Conservation (phyloP, 2,888 invertebrate species). For the Lasioglossum malachurum region DNA sequence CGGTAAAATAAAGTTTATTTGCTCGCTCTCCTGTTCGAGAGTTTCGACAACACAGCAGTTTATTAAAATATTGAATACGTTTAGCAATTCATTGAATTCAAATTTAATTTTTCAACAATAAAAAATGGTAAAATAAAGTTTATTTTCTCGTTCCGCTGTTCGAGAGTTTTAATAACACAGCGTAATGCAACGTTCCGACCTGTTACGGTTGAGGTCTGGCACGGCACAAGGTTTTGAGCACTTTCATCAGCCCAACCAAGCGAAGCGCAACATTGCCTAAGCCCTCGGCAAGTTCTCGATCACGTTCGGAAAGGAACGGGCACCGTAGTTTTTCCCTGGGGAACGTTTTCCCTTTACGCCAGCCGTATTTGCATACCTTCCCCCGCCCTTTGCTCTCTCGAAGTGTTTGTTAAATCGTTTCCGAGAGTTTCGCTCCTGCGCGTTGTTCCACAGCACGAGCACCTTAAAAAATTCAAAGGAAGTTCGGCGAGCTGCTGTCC, state of each 20-base stretch:
- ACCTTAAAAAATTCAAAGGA: not conserved
- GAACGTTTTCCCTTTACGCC: not conserved
- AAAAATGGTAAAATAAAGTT: too few relatives aligned
- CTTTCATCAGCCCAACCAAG: not conserved
- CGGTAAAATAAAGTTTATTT: too few relatives aligned
- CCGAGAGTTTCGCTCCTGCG: not conserved
- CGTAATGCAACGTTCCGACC: not conserved
- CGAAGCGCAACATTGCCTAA: not conserved
- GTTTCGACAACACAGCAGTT: too few relatives aligned
- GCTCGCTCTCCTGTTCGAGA: too few relatives aligned
- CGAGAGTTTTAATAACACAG: too few relatives aligned
- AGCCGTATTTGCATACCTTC: constrained; percentile 2
- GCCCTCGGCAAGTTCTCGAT: constrained; percentile 22
- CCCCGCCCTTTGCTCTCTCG: too few relatives aligned
- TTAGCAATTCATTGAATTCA: too few relatives aligned
- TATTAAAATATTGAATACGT: too few relatives aligned
- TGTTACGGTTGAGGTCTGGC: not conserved
- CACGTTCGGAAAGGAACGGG: not conserved
- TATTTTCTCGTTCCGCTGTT: too few relatives aligned
- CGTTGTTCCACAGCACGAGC: not conserved
- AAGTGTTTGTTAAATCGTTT: constrained; percentile 29
- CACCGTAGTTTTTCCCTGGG: constrained; percentile 2
- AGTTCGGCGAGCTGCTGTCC: not conserved
- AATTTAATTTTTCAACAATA: too few relatives aligned
- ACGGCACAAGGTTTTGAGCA: not conserved